A percentile compares a stretch with the other conserved stretches of the same genome.
Conservation (phyloP, 2,888 invertebrate species). For the Agonopterix heracliana region DNA sequence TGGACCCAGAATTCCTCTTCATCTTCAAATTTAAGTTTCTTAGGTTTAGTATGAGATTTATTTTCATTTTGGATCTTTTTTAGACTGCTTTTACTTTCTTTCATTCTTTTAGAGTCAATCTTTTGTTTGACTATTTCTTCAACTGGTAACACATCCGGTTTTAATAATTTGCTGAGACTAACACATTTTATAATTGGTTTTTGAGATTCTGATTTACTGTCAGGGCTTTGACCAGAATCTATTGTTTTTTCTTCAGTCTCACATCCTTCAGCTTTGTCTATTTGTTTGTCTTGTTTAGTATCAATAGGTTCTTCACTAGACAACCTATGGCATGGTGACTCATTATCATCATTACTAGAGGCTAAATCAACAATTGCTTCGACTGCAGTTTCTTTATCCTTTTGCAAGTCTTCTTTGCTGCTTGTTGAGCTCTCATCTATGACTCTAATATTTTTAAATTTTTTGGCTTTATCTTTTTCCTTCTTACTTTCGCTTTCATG, state of each 20-base stretch:
- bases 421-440: no score
- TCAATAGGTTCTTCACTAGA: neutral
- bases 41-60: constrained; percentile 7
- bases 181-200: constrained; percentile 60
- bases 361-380: no score
- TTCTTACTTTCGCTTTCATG: no score
- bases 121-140: constrained; percentile 4
- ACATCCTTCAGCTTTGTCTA: constrained; percentile 4
- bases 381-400: no score
- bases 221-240: neutral
- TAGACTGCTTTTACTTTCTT: constrained; percentile 4
- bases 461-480: no score
- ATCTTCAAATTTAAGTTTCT: constrained; percentile 10
- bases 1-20: constrained; percentile 25
- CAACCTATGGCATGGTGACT: no score
- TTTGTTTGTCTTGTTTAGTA: constrained; percentile 3
- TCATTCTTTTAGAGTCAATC: constrained; percentile 11
- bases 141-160: constrained; percentile 33
- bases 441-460: no score
- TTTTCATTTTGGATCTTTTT: constrained; percentile 1
- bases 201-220: constrained; percentile 9
- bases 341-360: no score
- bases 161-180: constrained; percentile 52
- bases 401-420: no score
- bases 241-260: neutral